phyloP scores from a whole-genome alignment of 1,140 invertebrate genomes.

The Leucophenga varia region DNA sequence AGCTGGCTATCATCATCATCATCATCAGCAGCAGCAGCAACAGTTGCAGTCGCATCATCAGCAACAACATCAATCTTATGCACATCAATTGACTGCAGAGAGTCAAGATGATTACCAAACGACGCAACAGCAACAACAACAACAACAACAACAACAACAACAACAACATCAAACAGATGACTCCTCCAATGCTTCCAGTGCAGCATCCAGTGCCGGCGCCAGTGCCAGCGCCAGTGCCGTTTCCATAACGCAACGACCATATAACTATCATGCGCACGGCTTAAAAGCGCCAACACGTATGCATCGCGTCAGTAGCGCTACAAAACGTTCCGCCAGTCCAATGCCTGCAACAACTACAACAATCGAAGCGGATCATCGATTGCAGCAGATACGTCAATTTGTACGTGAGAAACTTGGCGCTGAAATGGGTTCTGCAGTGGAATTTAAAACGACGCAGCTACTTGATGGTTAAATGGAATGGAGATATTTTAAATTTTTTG shows the following conservation, averaged over 20 bases:
- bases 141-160: constrained; percentile 1
- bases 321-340: constrained; percentile 15
- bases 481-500: constrained; percentile 1
- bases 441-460: constrained; percentile 47
- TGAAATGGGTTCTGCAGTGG: constrained; percentile 45
- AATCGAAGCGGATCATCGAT: constrained; percentile 18
- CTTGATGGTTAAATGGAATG: constrained; percentile 30
- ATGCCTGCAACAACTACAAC: not conserved
- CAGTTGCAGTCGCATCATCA: constrained; percentile 1
- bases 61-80: not conserved
- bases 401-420: constrained; percentile 46
- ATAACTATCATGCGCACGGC: constrained; percentile 48
- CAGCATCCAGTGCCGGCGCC: not conserved
- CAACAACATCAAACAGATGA: constrained; percentile 19
- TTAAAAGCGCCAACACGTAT: constrained; percentile 20
- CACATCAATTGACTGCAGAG: too few species aligned
- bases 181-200: not conserved
- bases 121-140: constrained; percentile 5
- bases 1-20: constrained; percentile 11
- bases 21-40: constrained; percentile 13
- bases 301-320: constrained; percentile 29
- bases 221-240: constrained; percentile 9
- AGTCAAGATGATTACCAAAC: too few species aligned
- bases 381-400: constrained; percentile 46
- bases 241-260: constrained; percentile 35